Percentiles rank a stretch among this genome's conserved stretches.
Conservation (phyloP, 2,888 invertebrate genomes). For the Agonopterix alstromeriana region DNA sequence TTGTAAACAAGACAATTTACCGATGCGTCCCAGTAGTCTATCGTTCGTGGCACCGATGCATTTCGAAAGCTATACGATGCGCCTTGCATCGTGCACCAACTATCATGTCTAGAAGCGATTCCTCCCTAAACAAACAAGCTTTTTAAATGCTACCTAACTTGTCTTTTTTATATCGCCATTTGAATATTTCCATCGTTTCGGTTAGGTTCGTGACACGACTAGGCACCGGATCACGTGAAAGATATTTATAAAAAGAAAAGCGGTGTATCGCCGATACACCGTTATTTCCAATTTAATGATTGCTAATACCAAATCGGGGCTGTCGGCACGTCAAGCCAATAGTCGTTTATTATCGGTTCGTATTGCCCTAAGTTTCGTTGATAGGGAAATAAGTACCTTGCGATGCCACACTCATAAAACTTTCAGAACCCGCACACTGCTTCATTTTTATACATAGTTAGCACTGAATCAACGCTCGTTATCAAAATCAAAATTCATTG, state of each 20-base stretch:
- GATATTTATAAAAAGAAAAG: constrained; percentile 75
- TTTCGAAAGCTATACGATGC: constrained; percentile 24
- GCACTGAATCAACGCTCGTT: too few species aligned
- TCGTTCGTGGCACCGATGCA: constrained; percentile 32
- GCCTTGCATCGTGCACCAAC: constrained; percentile 28
- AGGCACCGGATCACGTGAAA: constrained; percentile 74
- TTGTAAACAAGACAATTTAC: constrained; percentile 3
- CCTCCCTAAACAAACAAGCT: constrained; percentile 74
- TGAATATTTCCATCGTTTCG: constrained; percentile 74
- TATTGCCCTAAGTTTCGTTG: constrained; percentile 33
- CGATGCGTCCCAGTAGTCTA: constrained; percentile 40
- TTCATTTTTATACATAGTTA: not conserved
- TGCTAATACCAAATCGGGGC: constrained; percentile 69
- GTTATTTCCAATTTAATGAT: constrained; percentile 77
- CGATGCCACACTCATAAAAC: not conserved
- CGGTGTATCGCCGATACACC: constrained; percentile 68
- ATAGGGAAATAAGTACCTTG: constrained; percentile 13
- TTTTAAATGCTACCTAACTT: constrained; percentile 77
- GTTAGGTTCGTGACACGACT: constrained; percentile 70
- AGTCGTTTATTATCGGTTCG: constrained; percentile 49
- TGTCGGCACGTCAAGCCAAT: constrained; percentile 57
- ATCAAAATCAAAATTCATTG: too few species aligned
- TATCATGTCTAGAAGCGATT: constrained; percentile 71
- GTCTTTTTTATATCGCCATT: constrained; percentile 76
- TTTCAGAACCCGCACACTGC: not conserved